Evolutionary conservation across 2,797 vertebrate species (phyloP).

Genomic region (Sebastes trivittatus): DNA sequence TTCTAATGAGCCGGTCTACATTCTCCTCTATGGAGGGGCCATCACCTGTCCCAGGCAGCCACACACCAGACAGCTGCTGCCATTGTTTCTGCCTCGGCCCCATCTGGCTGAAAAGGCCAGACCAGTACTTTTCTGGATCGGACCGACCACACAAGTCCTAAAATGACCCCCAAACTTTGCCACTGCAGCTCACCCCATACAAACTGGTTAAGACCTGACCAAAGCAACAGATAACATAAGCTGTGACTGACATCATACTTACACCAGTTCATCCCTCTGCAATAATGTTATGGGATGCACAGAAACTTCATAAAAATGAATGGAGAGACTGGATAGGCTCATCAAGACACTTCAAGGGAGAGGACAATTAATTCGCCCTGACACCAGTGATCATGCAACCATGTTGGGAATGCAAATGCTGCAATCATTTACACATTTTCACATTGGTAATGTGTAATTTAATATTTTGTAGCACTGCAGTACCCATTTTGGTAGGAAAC

Average conservation of each 20-base stretch:
- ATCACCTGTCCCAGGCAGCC: conserved; percentile 82
- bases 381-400: conserved; percentile 70
- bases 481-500: conserved; percentile 96
- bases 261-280: neutral
- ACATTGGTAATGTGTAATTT: conserved; percentile 59
- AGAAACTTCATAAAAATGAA: conserved; percentile 23
- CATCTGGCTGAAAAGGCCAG: conserved; percentile 73
- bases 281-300: neutral
- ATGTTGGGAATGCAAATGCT: conserved; percentile 71
- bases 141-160: conserved; percentile 46
- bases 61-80: conserved; percentile 80
- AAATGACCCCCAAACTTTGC: conserved; percentile 36
- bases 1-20: conserved; percentile 75
- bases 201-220: neutral
- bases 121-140: conserved; percentile 51
- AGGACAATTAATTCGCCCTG: conserved; percentile 53
- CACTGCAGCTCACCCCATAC: neutral
- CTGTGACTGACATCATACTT: neutral
- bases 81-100: conserved; percentile 76
- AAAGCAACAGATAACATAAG: neutral
- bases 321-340: conserved; percentile 36
- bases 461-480: conserved; percentile 86
- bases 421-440: conserved; percentile 65
- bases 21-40: conserved; percentile 69
- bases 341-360: conserved; percentile 42